Evolutionary conservation across 2,113 vertebrate species (phyloP).

Genomic region (Hyla sarda): DNA sequence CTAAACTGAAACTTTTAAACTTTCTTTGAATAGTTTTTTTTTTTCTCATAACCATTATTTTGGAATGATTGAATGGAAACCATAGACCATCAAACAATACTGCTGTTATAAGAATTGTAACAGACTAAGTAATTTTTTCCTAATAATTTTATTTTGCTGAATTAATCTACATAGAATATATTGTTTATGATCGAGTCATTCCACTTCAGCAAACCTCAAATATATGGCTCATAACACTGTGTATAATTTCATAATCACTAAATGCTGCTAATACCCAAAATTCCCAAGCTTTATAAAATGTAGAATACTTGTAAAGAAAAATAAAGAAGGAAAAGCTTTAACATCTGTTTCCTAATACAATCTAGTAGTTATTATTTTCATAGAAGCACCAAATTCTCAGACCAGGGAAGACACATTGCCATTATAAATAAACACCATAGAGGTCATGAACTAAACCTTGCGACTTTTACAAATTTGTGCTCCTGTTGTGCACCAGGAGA

Average conservation of each 20-base stretch:
- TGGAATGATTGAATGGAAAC: neutral
- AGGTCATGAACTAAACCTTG: no score
- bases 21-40: neutral
- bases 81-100: constrained; percentile 20
- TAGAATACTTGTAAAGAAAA: neutral
- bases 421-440: no score
- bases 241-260: neutral
- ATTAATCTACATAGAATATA: constrained; percentile 20
- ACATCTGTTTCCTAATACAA: neutral
- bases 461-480: no score
- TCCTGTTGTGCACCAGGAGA: no score
- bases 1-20: constrained; percentile 3
- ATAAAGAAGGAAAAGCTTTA: neutral
- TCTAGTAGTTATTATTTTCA: neutral
- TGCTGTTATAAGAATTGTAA: neutral
- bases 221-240: neutral
- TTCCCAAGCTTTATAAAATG: neutral
- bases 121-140: constrained; percentile 18
- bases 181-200: constrained; percentile 22
- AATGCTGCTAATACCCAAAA: neutral
- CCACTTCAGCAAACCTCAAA: constrained; percentile 16
- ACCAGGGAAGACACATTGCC: no score
- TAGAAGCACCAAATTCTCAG: neutral
- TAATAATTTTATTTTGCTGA: constrained; percentile 32
- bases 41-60: neutral